Evolutionary conservation across 2,797 vertebrate genomes (phyloP), one percentile per base, ranked within the genome.

Genomic region (Coreius guichenoti): DNA sequence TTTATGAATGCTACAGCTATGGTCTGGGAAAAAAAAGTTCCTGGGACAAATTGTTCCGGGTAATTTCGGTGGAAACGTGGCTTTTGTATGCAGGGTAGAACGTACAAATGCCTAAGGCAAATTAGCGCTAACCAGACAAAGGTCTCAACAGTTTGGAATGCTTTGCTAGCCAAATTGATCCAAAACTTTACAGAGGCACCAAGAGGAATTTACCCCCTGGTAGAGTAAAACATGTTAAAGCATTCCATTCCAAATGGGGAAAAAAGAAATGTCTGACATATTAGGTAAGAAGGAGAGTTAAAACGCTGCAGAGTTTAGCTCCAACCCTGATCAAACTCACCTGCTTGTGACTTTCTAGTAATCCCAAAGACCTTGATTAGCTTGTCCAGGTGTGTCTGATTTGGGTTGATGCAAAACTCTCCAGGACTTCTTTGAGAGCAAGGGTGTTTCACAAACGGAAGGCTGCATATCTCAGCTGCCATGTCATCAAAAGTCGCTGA

Each of bases 191-290:
- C 80, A 68, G 69, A n/a, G n/a, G n/a, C 61, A 70, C 86, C 29
- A 47, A 86, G 39, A 49, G 78, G 69, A 81, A 90, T 88, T 87
- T 86, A 33, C 68, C 80, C 77, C 77, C 79, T 82, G 39, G 45
- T 84, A 29, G 49, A 81, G 9, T 9, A 17, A 83, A 88, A 85
- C 65, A 81, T 79, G 70, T 87, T 86, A 75, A 45, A 79, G 63
- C 56, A 68, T 88, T 86, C 70, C n/a, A 51, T 87, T 87, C 81
- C 73, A 86, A 78, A 79, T 76, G 56, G 70, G 76, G 26, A 31
- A 26, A 80, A 65, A 19, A 73, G 63, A 76, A 58, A 54, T 83
- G 56, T 70, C 74, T 73, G 33, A 75, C 63, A 65, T 23, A 45
- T 58, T 61, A 73, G 78, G 43, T 79, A 81, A 79, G 63, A 79